Base-by-base conservation (phyloP, 2,888 invertebrate genomes). In the Ptycholaimellus sp. region DNA sequence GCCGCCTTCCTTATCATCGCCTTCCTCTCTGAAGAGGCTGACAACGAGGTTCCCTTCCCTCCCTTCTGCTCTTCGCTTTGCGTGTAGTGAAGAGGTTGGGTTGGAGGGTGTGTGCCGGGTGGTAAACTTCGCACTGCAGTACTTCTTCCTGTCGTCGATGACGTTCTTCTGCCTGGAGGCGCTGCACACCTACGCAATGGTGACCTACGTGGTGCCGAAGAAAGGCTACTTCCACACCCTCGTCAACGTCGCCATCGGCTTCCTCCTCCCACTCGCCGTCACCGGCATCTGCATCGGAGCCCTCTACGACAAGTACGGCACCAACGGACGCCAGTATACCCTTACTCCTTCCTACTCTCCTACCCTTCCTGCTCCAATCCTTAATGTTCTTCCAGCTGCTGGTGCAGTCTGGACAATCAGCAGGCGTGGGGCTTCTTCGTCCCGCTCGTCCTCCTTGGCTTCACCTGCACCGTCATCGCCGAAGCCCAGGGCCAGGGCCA, bases 361-460 rank as follows among this genome's bases (percentile, higher is more conserved):
- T 11, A 7, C 23, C 23, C 23, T 23, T 11, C 23, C 11, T 23
- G 23, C 7, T 23, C 23, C 7, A 6, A n/a, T 13, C 25, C 6
- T 25, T 20, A 11, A 9, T 33, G 33, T 33, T 16, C 21, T 11
- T 11, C 2, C 31, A 39, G 39, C 28, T 39, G 39, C 23, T 35
- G 20, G 30, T 39, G 39, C 16, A 14, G 25, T 25, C 2, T 39
- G 22, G 19, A 20, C 17, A 30, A 30, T 7, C 14, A n/a, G 3
- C 35, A 39, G 28, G 22, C 35, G 19, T 39, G 39, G 39, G 22
- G 9, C n/a, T 30, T 35, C 25, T n/a, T 39, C 17, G 5, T 39
- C 5, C 39, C 39, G 11, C 13, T 39, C n/a, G 17, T 14, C 30
- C 20, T 35, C n/a, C 18, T 30, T 3, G 39, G 21, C 16, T 39